Evolutionary conservation across 2,113 vertebrate species (phyloP).

Genomic region (Rhynchomys soricoides): DNA sequence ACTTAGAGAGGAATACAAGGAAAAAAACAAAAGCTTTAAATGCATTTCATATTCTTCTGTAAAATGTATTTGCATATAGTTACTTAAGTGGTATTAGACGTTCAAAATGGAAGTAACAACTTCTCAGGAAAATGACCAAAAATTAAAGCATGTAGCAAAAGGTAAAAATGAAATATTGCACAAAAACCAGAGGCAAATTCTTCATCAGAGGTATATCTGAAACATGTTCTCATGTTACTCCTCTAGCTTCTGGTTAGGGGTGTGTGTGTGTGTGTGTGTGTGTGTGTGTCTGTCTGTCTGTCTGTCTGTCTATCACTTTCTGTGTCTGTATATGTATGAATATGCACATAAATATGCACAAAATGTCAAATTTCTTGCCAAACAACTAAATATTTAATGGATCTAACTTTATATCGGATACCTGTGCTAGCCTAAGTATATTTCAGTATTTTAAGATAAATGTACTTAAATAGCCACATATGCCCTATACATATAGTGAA

Average conservation of each 20-base stretch:
- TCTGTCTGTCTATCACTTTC: not conserved
- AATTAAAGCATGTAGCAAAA: slow-evolving; percentile 44
- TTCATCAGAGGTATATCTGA: slow-evolving; percentile 37
- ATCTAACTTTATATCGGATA: slow-evolving; percentile 48
- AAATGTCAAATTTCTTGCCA: slow-evolving; percentile 25
- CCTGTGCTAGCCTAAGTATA: slow-evolving; percentile 27
- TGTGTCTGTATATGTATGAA: not conserved
- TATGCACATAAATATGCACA: not conserved
- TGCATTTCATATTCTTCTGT: slow-evolving; percentile 4
- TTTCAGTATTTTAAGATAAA: slow-evolving; percentile 59
- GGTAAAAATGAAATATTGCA: slow-evolving; percentile 24
- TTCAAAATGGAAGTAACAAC: slow-evolving; percentile 23
- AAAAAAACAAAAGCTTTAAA: slow-evolving; percentile 62
- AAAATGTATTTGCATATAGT: slow-evolving; percentile 27
- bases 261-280: not conserved
- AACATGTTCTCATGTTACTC: slow-evolving; percentile 26
- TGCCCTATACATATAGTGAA: slow-evolving; percentile 15
- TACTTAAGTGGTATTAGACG: slow-evolving; percentile 23
- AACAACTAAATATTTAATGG: slow-evolving; percentile 56
- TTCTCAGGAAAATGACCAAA: slow-evolving; percentile 22
- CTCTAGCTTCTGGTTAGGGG: not conserved
- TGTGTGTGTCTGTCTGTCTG: not conserved
- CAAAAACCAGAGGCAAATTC: slow-evolving; percentile 50
- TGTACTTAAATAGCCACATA: slow-evolving; percentile 33
- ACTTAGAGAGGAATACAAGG: slow-evolving; percentile 42